Evolutionary conservation across 2,113 vertebrate species (phyloP).

Genomic region (Chaetodon auriga): DNA sequence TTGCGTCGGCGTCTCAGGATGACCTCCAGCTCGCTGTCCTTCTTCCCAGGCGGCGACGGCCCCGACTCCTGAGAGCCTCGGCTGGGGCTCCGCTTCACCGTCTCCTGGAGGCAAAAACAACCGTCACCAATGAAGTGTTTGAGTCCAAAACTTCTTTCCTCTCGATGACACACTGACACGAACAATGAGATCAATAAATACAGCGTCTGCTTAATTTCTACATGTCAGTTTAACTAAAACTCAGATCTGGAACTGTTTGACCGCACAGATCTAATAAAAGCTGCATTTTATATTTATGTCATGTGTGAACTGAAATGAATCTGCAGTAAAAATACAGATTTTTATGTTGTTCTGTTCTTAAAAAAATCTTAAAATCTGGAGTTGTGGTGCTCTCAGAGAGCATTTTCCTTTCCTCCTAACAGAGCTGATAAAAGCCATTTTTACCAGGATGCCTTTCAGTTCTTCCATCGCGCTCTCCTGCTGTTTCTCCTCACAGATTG

Average conservation of each 20-base stretch:
- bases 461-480: slow-evolving; percentile 89
- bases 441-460: slow-evolving; percentile 88
- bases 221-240: too few species aligned
- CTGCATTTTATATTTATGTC: too few species aligned
- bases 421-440: neutral
- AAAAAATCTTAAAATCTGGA: too few species aligned
- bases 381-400: too few species aligned
- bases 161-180: neutral
- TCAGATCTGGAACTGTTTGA: too few species aligned
- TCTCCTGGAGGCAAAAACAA: slow-evolving; percentile 73
- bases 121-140: neutral
- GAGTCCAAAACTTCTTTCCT: too few species aligned
- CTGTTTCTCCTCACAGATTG: slow-evolving; percentile 77
- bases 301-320: too few species aligned
- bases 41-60: slow-evolving; percentile 72
- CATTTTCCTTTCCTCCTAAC: neutral
- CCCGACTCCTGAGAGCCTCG: slow-evolving; percentile 82
- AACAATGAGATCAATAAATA: neutral
- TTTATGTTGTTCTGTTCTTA: too few species aligned
- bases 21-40: slow-evolving; percentile 87
- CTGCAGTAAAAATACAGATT: too few species aligned
- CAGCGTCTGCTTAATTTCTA: too few species aligned
- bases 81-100: slow-evolving; percentile 87
- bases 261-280: too few species aligned
- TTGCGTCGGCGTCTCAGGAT: slow-evolving; percentile 86